Evolutionary conservation across 1,140 invertebrate species (phyloP).

Genomic region (Aphaenogaster ashmeadi): DNA sequence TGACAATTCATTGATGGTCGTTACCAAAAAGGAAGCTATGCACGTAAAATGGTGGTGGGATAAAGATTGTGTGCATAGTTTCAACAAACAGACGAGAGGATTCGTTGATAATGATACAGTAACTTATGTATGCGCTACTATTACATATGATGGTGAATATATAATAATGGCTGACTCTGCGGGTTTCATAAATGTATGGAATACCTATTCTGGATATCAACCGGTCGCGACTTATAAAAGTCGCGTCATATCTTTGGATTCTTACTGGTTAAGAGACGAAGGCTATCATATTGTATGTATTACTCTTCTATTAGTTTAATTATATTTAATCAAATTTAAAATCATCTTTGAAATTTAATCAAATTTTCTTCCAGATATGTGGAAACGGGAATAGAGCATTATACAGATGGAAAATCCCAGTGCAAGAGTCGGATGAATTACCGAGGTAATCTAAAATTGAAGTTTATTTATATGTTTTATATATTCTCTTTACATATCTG

Average conservation of each 20-base stretch:
- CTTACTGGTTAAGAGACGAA: constrained; percentile 80
- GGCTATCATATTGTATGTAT: constrained; percentile 80
- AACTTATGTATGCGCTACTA: constrained; percentile 78
- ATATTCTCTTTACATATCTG: constrained; percentile 12
- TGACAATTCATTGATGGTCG: constrained; percentile 79
- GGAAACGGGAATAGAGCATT: constrained; percentile 80
- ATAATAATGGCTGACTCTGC: constrained; percentile 82
- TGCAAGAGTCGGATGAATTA: constrained; percentile 72
- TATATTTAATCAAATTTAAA: constrained; percentile 16
- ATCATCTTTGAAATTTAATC: constrained; percentile 29
- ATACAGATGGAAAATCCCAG: constrained; percentile 81
- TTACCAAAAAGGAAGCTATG: constrained; percentile 79
- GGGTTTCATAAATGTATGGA: constrained; percentile 81
- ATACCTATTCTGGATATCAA: constrained; percentile 72
- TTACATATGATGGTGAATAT: constrained; percentile 84
- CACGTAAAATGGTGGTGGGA: constrained; percentile 78
- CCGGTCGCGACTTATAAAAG: constrained; percentile 80
- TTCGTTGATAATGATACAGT: constrained; percentile 69
- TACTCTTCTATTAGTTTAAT: constrained; percentile 40
- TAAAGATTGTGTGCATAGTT: constrained; percentile 72
- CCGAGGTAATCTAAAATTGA: constrained; percentile 68
- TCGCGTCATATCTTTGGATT: constrained; percentile 81
- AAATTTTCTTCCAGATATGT: constrained; percentile 80
- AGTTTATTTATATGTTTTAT: background rate
- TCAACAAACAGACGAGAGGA: constrained; percentile 71